Evolutionary conservation across 2,888 invertebrate genomes (phyloP).

Genomic region (Trachelus troglodyta): DNA sequence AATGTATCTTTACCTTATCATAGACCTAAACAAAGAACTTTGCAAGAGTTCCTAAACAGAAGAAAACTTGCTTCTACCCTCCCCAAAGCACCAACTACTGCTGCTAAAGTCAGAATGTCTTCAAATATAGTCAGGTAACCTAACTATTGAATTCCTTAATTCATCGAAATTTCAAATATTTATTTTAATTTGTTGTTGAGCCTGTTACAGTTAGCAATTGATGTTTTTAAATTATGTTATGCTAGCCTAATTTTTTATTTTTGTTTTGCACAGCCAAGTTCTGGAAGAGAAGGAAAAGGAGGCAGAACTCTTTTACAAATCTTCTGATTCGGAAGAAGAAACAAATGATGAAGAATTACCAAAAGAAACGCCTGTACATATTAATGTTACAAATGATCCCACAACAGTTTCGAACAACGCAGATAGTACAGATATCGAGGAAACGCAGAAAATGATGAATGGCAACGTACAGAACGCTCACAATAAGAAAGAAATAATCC

Average conservation of each 20-base stretch:
- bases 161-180: neutral
- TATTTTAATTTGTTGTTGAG: neutral
- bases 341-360: neutral
- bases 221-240: slow-evolving; percentile 5
- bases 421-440: slow-evolving; percentile 18
- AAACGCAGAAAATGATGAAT: slow-evolving; percentile 27
- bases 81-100: slow-evolving; percentile 61
- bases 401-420: neutral
- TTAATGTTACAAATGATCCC: neutral
- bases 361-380: neutral
- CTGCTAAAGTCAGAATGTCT: slow-evolving; percentile 74
- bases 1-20: slow-evolving; percentile 86
- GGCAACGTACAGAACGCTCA: slow-evolving; percentile 31
- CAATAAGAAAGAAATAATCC: slow-evolving; percentile 34
- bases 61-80: slow-evolving; percentile 55
- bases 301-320: slow-evolving; percentile 81
- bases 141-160: neutral
- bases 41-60: slow-evolving; percentile 81
- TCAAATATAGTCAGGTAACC: slow-evolving; percentile 65
- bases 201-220: slow-evolving; percentile 2
- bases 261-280: slow-evolving; percentile 69
- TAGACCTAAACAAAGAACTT: slow-evolving; percentile 80
- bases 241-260: slow-evolving; percentile 17
- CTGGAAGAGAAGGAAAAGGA: slow-evolving; percentile 80
- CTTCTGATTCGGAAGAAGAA: slow-evolving; percentile 71